Evolutionary conservation across 2,797 vertebrate genomes (phyloP).

Genomic region (Buphagus erythrorhynchus): DNA sequence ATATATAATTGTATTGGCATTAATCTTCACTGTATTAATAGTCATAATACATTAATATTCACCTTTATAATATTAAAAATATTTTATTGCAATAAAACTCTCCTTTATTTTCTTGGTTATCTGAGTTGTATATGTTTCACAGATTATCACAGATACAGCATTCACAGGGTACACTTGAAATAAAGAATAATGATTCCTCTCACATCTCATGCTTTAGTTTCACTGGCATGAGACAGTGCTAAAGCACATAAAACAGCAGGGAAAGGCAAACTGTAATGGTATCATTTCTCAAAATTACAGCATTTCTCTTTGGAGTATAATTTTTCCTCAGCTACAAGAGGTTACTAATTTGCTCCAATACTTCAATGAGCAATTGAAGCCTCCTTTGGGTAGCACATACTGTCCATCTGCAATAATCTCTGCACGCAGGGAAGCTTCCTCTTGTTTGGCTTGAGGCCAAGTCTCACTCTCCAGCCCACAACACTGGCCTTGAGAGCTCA

Average conservation of each 20-base stretch:
- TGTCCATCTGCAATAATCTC: not conserved
- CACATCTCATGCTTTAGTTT: not conserved
- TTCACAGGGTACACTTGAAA: not conserved
- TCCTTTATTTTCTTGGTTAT: not conserved
- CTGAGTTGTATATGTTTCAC: not conserved
- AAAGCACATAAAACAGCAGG: not conserved
- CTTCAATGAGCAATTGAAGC: not conserved
- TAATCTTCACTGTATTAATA: not conserved
- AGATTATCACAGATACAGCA: not conserved
- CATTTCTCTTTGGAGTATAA: not conserved
- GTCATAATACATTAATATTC: not conserved
- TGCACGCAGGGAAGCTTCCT: not conserved
- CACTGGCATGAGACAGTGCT: not conserved
- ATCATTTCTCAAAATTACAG: not conserved
- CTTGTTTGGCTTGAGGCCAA: not conserved
- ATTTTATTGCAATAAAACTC: not conserved
- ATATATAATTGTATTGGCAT: not conserved
- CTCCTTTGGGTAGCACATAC: not conserved
- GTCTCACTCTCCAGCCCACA: not conserved
- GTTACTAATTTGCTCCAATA: not conserved
- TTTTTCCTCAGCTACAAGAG: not conserved
- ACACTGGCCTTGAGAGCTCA: not conserved
- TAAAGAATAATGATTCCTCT: not conserved
- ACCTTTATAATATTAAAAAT: not conserved
- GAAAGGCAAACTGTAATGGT: not conserved